Evolutionary conservation across 2,888 invertebrate genomes (phyloP).

Genomic region (Hermaeophaga mercurialis): DNA sequence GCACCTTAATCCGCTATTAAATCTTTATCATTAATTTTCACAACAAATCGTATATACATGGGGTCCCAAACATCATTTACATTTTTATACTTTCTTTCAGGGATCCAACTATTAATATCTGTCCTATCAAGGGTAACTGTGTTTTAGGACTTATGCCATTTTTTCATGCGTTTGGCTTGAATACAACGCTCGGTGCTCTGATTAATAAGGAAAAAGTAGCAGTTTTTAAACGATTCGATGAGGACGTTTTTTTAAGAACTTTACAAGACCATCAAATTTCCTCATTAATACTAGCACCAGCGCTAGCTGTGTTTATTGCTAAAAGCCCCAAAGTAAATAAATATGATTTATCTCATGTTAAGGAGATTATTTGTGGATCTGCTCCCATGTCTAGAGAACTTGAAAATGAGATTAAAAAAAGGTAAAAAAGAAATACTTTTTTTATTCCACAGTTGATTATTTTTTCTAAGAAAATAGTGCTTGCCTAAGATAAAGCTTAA

Average conservation of each 20-base stretch:
- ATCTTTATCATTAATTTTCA: too few relatives aligned
- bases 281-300: constrained; percentile 70
- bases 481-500: too few relatives aligned
- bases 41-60: too few relatives aligned
- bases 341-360: constrained; percentile 74
- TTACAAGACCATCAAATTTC: constrained; percentile 71
- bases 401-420: constrained; percentile 63
- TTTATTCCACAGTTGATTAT: too few relatives aligned
- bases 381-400: constrained; percentile 78
- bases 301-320: constrained; percentile 79
- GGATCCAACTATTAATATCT: constrained; percentile 26
- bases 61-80: too few relatives aligned
- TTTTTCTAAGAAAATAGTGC: too few relatives aligned
- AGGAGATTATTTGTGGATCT: constrained; percentile 75
- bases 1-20: not conserved
- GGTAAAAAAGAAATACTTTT: too few relatives aligned
- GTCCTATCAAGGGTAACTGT: constrained; percentile 25
- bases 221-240: constrained; percentile 65
- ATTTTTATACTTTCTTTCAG: constrained; percentile 1
- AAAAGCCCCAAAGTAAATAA: constrained; percentile 78
- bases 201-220: constrained; percentile 61
- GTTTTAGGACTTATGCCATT: constrained; percentile 71
- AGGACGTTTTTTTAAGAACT: constrained; percentile 66
- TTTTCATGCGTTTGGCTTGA: constrained; percentile 81
- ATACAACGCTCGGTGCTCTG: constrained; percentile 64